These are phyloP conservation scores for Drosophila nr. fundita DNA, from an alignment of 2,888 invertebrate species.

Conservation along the genomic window DNA sequence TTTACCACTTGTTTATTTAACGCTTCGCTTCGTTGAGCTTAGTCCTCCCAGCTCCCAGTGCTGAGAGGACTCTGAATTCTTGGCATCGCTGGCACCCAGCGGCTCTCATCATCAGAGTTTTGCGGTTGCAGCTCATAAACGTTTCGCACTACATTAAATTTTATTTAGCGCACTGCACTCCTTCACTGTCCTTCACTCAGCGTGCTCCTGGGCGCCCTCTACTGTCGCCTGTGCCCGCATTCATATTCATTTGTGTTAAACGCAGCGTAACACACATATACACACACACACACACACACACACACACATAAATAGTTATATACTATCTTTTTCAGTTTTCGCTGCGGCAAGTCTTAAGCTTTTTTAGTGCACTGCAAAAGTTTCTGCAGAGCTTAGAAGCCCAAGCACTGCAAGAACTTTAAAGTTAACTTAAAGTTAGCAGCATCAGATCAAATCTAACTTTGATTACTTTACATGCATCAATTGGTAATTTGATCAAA, in stretches of 20 bases:
- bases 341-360: conserved; percentile 33
- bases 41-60: conserved; percentile 24
- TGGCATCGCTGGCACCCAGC: conserved; percentile 30
- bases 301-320: conserved; percentile 13
- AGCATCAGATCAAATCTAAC: conserved; percentile 56
- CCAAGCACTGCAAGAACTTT: conserved; percentile 45
- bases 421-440: conserved; percentile 53
- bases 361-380: conserved; percentile 58
- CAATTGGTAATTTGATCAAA: conserved; percentile 17
- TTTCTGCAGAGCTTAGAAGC: conserved; percentile 57
- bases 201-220: conserved; percentile 21
- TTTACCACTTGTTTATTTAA: conserved; percentile 77
- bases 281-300: conserved; percentile 11
- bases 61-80: conserved; percentile 12
- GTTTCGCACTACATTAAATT: conserved; percentile 81
- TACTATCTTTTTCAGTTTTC: conserved; percentile 14
- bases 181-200: not conserved
- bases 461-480: conserved; percentile 59
- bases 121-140: conserved; percentile 80
- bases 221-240: conserved; percentile 58
- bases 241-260: conserved; percentile 80
- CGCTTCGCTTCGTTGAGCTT: conserved; percentile 69
- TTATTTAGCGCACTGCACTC: conserved; percentile 68
- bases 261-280: conserved; percentile 66
- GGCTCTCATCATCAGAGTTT: conserved; percentile 55